A percentile compares a stretch with the other conserved stretches of the same genome.
Evolutionary conservation across 2,113 vertebrate species (phyloP).

Genomic region (human): GRCh38 chr15:69327001-69327500

Average conservation of each 20-base stretch:
- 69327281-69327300: not conserved
- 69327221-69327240: not conserved
- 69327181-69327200: not conserved
- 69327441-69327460: not conserved
- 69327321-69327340: not conserved
- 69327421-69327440: not conserved
- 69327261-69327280: not conserved
- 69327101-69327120: not conserved
- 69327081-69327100: not conserved
- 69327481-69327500: not conserved
- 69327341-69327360: too few relatives aligned
- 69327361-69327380: not conserved
- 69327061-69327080: not conserved
- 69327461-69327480: not conserved
- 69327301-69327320: not conserved
- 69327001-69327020: not conserved
- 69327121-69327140: not conserved
- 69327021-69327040: not conserved
- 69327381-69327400: fast-evolving
- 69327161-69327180: not conserved
- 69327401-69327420: not conserved
- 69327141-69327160: not conserved
- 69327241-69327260: not conserved
- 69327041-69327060: not conserved
- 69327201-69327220: not conserved